phyloP scores from a whole-genome alignment of 2,797 vertebrate genomes.

The Danio jaintianensis region DNA sequence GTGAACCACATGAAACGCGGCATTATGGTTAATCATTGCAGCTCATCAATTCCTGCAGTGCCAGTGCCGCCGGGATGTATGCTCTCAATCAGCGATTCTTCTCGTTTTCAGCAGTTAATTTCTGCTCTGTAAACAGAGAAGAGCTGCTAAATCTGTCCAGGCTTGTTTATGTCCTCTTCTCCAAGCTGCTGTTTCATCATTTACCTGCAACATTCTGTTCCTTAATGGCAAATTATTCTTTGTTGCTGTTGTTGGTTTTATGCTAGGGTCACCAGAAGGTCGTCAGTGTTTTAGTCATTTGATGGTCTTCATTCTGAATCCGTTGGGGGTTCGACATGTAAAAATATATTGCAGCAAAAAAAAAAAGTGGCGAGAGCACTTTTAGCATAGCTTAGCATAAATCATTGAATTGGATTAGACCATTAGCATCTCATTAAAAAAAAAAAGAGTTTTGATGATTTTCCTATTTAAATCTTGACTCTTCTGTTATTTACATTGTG shows the following conservation, averaged over 20 bases:
- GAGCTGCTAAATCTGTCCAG: background rate
- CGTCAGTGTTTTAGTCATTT: background rate
- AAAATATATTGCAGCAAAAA: too few species aligned
- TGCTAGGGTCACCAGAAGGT: background rate
- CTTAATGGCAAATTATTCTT: background rate
- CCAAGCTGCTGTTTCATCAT: too few species aligned
- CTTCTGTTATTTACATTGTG: too few species aligned
- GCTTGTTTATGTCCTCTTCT: background rate
- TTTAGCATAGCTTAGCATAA: too few species aligned
- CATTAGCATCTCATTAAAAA: too few species aligned
- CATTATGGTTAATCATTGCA: background rate
- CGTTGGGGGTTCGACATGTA: too few species aligned
- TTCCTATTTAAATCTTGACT: too few species aligned
- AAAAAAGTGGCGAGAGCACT: too few species aligned
- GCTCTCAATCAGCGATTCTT: background rate
- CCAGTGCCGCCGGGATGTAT: background rate
- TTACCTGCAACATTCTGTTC: background rate
- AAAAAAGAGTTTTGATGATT: too few species aligned
- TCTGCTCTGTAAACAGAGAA: background rate
- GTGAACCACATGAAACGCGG: background rate
- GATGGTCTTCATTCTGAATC: background rate
- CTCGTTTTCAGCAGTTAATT: background rate
- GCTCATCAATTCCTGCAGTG: conserved; percentile 4
- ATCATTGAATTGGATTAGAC: too few species aligned
- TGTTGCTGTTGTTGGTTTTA: background rate